Conservation (phyloP, 2,888 invertebrate genomes). For the Cryptocheilus praepositus region DNA sequence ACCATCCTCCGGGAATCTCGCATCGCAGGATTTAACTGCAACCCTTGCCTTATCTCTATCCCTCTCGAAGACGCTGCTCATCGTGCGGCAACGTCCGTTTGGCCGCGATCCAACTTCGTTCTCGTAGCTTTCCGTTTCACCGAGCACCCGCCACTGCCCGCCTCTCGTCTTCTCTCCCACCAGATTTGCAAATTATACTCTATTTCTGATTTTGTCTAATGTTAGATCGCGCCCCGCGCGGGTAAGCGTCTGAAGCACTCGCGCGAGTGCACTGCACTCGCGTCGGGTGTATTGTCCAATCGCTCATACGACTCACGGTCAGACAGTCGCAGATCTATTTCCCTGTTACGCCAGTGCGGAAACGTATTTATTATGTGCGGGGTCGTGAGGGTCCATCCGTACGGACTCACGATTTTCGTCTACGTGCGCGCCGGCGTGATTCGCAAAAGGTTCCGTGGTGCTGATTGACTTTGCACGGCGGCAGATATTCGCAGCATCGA, state of each 20-base stretch:
- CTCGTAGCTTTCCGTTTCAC: no score
- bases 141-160: background rate
- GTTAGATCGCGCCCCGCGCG: constrained; percentile 53
- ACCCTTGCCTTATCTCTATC: background rate
- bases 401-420: no score
- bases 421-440: no score
- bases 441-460: no score
- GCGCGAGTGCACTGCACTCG: constrained; percentile 44
- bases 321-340: no score
- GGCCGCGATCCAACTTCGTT: background rate
- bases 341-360: no score
- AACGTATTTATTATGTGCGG: background rate
- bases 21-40: no score
- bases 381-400: no score
- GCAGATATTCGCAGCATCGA: no score
- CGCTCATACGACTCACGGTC: constrained; percentile 21
- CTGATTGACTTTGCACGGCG: background rate
- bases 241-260: constrained; percentile 38
- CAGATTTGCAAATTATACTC: constrained; percentile 67
- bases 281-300: constrained; percentile 45
- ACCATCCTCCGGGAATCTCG: no score
- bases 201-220: constrained; percentile 70
- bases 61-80: background rate
- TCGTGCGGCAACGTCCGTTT: background rate
- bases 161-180: constrained; percentile 16